These are phyloP conservation scores for Catocala nupta DNA, from an alignment of 2,888 invertebrate genomes.

Conservation along the genomic window DNA sequence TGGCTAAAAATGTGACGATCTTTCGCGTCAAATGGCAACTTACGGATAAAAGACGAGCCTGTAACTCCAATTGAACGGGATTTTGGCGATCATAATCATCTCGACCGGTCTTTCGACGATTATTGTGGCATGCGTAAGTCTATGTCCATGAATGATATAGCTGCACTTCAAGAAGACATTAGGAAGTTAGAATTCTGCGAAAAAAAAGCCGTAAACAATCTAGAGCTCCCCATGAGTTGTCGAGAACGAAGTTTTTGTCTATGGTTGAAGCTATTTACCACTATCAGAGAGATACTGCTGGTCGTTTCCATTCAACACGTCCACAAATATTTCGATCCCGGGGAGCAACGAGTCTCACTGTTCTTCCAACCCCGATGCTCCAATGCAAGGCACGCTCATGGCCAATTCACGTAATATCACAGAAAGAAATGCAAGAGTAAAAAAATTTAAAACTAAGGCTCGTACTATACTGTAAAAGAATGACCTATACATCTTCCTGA, in stretches of 20 bases:
- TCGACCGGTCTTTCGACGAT: slow-evolving; percentile 64
- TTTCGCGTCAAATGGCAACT: slow-evolving; percentile 72
- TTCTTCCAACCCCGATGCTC: slow-evolving; percentile 85
- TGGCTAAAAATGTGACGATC: slow-evolving; percentile 74
- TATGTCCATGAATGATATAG: slow-evolving; percentile 77
- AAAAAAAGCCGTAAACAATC: slow-evolving; percentile 59
- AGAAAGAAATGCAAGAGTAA: slow-evolving; percentile 89
- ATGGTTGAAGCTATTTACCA: slow-evolving; percentile 88
- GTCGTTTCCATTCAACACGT: slow-evolving; percentile 80
- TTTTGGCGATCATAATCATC: slow-evolving; percentile 68
- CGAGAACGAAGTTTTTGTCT: slow-evolving; percentile 84
- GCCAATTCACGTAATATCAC: slow-evolving; percentile 84
- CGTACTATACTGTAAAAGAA: slow-evolving; percentile 89
- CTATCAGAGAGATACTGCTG: slow-evolving; percentile 87
- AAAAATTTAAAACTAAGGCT: slow-evolving; percentile 90
- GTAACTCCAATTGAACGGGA: slow-evolving; percentile 73
- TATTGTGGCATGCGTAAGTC: slow-evolving; percentile 72
- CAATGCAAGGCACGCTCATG: slow-evolving; percentile 86
- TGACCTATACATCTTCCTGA: slow-evolving; percentile 82
- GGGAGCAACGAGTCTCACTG: slow-evolving; percentile 67
- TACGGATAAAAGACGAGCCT: slow-evolving; percentile 74
- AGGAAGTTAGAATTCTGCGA: slow-evolving; percentile 60
- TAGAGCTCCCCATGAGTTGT: slow-evolving; percentile 63
- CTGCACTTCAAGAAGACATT: slow-evolving; percentile 61
- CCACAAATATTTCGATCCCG: slow-evolving; percentile 66